Base-by-base conservation (phyloP, 1,140 invertebrate species). In the Neocloeon triangulifer region DNA sequence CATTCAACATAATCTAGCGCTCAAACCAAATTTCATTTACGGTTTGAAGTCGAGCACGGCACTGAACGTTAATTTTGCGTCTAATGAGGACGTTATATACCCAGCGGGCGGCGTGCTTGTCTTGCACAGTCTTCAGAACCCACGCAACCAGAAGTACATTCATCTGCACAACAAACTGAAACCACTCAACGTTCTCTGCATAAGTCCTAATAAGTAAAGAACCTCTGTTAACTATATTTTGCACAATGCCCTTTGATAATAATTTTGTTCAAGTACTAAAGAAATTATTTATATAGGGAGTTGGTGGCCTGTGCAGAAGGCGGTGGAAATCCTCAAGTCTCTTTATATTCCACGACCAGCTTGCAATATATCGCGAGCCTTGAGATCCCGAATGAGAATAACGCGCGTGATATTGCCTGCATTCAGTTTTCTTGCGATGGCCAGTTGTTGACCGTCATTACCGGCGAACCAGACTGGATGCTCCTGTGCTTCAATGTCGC, bases 401-500 rank as follows among this genome's bases (percentile, higher is more conserved):
- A n/a, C n/a, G 45, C 55, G 3, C 40, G 44, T 10, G 68, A 69
- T 42, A 81, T 76, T 48, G 62, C 68, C 6, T 69, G 69, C 34
- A 46, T 85, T 0, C 62, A 64, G 9, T 89, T 86, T 43, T 76
- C 75, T 4, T 69, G 59, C 32, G 80, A 86, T 43, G 73, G 65
- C 9, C 75, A 74, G 48, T 71, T 73, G 45, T 48, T 89, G 9
- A 67, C 75, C 16, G 73, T 70, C 1, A 66, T 85, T 18, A 73
- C 73, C 1, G 75, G 73, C 8, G 66, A 71, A 38, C 74, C 77
- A 0, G 79, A 85, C 43, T 84, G 70, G 62, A 69, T 61, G 15
- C 59, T 86, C 47, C 60, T 80, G 30, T 73, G 69, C 47, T 89
- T 76, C 50, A 73, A 73, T 43, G 80, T 76, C 69, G 79, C 85